Evolutionary conservation across 2,888 invertebrate species (phyloP), one percentile per base, ranked within the genome.

Genomic region (Agrilus cyanescens): DNA sequence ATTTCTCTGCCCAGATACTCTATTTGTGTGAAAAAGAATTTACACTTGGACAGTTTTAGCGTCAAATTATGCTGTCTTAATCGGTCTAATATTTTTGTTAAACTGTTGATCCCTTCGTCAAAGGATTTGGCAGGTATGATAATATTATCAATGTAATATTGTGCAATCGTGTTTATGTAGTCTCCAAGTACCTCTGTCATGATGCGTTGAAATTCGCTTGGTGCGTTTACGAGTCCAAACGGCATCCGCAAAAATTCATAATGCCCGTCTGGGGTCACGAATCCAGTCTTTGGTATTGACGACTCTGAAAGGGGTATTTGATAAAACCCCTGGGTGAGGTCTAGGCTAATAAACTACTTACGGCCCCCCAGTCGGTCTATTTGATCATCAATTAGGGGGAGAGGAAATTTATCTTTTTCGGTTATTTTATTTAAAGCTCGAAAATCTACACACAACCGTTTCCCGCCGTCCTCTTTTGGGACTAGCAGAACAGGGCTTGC

Each of bases 1-100:
- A 20, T 50, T 25, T 50, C 45, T 15, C 49, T 42, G 10, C 52
- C 46, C 13, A 51, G 36, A 40, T 49, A 52, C 8, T 40, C 45
- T n/a, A 51, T 50, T 18, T 32, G 43, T 4, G 14, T 32, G 20
- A 46, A 16, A 3, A 50, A 36, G 37, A 51, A 52, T 12, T 14
- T 18, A 36, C 47, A 52, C 35, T 49, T 50, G 8, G 20, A 31
- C 20, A 50, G 35, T 15, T 43, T 46, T 33, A 51, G 20, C 4
- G 48, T 47, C 20, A 49, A 13, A 14, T 41, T 25, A 29, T 38
- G 41, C 30, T 41, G 37, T 29, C 41, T 29, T n/a, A 41, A 38
- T 25, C 31, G 29, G 14, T 38, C 15, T 32, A 53, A 41, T 33
- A 48, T 37, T 13, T 13, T 18, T 35, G 41, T 29, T 12, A 52